Evolutionary conservation across 2,797 vertebrate genomes (phyloP).

Genomic region (Sphaeramia orbicularis): DNA sequence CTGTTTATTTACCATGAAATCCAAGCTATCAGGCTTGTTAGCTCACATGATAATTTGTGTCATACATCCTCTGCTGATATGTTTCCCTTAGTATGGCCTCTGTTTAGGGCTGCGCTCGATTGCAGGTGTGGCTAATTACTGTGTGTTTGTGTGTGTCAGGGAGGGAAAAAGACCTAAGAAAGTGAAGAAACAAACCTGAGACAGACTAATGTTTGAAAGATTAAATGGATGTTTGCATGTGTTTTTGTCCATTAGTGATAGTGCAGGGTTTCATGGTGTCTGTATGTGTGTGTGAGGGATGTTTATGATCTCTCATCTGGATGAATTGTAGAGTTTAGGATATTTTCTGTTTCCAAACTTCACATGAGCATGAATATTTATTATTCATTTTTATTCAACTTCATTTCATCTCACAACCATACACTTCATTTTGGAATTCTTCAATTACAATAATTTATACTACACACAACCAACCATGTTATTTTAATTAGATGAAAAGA

Average conservation of each 20-base stretch:
- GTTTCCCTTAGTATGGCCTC: conserved; percentile 37
- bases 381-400: too few species aligned
- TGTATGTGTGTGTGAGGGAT: conserved; percentile 29
- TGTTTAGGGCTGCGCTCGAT: conserved; percentile 17
- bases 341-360: too few species aligned
- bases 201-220: background rate
- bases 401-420: too few species aligned
- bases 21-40: conserved; percentile 38
- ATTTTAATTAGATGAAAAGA: too few species aligned
- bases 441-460: too few species aligned
- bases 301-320: too few species aligned
- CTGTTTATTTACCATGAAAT: conserved; percentile 71
- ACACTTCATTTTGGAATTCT: too few species aligned
- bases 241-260: conserved; percentile 41
- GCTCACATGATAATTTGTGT: conserved; percentile 52
- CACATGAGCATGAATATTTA: too few species aligned
- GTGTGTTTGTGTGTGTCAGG: conserved; percentile 17
- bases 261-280: conserved; percentile 30
- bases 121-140: conserved; percentile 68
- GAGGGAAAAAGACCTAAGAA: conserved; percentile 7
- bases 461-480: too few species aligned
- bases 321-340: too few species aligned
- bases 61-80: conserved; percentile 36
- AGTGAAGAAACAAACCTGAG: conserved; percentile 11
- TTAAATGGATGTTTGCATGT: conserved; percentile 22